Percentiles rank a stretch among this genome's conserved stretches.
Evolutionary conservation across 2,797 vertebrate species (phyloP).

Genomic region (Simalia tracyae): DNA sequence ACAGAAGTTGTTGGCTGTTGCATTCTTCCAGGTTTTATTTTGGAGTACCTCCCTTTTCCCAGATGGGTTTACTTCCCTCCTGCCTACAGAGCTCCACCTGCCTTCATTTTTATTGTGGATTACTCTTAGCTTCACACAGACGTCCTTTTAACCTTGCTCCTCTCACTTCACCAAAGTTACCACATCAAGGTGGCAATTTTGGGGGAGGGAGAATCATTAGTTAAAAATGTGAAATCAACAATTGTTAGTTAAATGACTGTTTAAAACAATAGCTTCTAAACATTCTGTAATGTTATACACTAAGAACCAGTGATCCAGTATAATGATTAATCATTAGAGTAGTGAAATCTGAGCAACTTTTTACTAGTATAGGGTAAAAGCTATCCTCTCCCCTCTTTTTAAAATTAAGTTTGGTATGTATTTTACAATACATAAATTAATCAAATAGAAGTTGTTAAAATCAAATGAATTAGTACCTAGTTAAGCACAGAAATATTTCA

Average conservation of each 20-base stretch:
- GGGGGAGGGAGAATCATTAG: neutral
- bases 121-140: no score
- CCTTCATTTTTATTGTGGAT: no score
- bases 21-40: no score
- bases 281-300: neutral
- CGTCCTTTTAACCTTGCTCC: neutral
- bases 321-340: neutral
- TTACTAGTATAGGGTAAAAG: neutral
- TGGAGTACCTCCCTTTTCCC: no score
- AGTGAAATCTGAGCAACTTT: neutral
- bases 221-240: neutral
- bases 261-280: neutral
- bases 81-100: no score
- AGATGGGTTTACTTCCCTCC: no score
- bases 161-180: neutral
- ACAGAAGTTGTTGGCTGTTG: no score
- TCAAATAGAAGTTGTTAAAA: neutral
- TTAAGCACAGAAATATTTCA: neutral
- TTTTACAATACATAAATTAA: neutral
- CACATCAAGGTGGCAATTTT: neutral
- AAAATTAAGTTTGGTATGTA: neutral
- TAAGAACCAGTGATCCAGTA: neutral
- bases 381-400: neutral
- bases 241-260: neutral
- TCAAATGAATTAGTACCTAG: neutral